phyloP scores from a whole-genome alignment of 2,797 vertebrate species.

The Steatocranus sp. region DNA sequence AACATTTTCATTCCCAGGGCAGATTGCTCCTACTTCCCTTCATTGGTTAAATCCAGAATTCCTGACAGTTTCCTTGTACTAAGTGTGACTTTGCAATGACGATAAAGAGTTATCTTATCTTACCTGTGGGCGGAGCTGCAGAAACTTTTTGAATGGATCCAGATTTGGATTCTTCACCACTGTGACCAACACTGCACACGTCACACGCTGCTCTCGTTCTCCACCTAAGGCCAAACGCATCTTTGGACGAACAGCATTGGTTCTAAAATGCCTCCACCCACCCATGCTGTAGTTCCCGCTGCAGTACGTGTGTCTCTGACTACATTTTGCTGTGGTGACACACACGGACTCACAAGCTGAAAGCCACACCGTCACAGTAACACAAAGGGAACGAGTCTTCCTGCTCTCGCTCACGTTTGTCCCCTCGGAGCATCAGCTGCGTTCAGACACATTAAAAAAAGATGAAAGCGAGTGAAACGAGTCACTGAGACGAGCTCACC shows the following conservation, averaged over 20 bases:
- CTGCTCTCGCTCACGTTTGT: not conserved
- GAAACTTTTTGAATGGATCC: not conserved
- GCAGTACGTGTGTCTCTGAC: not conserved
- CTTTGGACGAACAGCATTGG: rapidly evolving
- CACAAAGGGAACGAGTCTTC: not conserved
- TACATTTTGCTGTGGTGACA: rapidly evolving
- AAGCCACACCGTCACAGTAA: rapidly evolving
- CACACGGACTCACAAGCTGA: not conserved
- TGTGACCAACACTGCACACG: not conserved
- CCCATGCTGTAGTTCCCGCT: not conserved
- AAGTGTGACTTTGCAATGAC: no score
- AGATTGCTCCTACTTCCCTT: not conserved
- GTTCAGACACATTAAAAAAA: not conserved
- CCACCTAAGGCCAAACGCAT: not conserved
- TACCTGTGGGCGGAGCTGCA: not conserved
- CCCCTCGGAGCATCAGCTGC: not conserved
- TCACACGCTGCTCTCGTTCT: not conserved
- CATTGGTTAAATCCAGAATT: not conserved
- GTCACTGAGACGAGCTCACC: not conserved
- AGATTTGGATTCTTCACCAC: not conserved
- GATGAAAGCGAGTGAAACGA: not conserved
- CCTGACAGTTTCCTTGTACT: not conserved
- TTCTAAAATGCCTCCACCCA: not conserved
- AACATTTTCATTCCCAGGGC: not conserved
- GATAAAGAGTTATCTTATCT: not conserved